These are phyloP conservation scores for Rhinatrema bivittatum DNA, from an alignment of 2,797 vertebrate species.

Conservation along the genomic window DNA sequence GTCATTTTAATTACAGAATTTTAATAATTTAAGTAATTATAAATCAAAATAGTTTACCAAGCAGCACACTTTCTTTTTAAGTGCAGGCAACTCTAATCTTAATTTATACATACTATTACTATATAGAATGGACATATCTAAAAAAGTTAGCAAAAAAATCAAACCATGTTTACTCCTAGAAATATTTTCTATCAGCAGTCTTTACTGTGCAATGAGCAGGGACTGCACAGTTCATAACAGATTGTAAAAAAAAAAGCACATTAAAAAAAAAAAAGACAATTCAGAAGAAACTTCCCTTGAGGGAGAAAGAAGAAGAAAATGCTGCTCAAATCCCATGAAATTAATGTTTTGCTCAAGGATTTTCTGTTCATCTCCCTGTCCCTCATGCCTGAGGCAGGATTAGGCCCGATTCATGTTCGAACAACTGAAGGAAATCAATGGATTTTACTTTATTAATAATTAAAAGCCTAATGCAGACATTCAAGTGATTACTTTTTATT, in stretches of 20 bases:
- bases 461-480: conserved; percentile 65
- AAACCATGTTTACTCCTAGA: too few species aligned
- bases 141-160: too few species aligned
- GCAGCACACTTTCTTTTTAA: too few species aligned
- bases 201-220: conserved; percentile 20
- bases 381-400: conserved; percentile 58
- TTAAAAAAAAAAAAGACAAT: conserved; percentile 32
- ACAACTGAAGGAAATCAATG: conserved; percentile 80
- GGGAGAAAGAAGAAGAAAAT: conserved; percentile 24
- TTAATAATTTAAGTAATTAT: too few species aligned
- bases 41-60: too few species aligned
- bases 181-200: too few species aligned
- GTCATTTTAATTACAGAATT: too few species aligned
- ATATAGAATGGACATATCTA: too few species aligned
- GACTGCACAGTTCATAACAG: conserved; percentile 30
- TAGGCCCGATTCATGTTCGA: conserved; percentile 61
- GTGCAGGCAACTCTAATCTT: too few species aligned
- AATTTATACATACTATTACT: too few species aligned
- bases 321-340: conserved; percentile 59
- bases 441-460: conserved; percentile 77
- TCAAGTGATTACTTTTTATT: conserved; percentile 57
- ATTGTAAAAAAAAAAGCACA: conserved; percentile 35
- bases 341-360: conserved; percentile 68
- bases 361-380: conserved; percentile 55
- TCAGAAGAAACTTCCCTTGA: conserved; percentile 33